Conservation (phyloP, 23 tunicate genomes). For the Oikopleura dioica region DNA sequence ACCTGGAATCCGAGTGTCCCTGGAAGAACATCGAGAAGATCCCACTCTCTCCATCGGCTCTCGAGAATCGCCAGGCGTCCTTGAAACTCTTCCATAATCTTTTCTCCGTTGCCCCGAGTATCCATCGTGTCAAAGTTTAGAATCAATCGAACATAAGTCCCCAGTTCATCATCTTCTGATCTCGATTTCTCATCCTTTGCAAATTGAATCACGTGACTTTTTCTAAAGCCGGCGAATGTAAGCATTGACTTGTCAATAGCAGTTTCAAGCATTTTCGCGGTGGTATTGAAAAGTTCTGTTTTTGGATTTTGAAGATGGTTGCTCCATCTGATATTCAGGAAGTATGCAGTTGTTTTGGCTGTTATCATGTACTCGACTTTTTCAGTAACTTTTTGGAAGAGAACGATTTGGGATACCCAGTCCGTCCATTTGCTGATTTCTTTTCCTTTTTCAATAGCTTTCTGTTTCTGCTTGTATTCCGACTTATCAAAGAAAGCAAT, state of each 20-base stretch:
- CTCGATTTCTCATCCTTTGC: neutral
- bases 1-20: neutral
- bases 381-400: constrained; percentile 5
- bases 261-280: neutral
- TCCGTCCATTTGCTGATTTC: neutral
- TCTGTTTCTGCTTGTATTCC: no score
- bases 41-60: neutral
- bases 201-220: neutral
- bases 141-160: neutral
- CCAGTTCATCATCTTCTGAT: neutral
- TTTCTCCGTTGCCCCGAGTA: neutral
- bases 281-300: neutral
- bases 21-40: neutral
- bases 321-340: neutral
- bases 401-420: neutral
- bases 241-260: neutral
- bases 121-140: neutral
- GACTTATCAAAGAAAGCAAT: no score
- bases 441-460: neutral
- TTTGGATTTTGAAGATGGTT: neutral
- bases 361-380: neutral
- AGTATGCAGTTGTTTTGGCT: neutral
- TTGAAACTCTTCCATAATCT: neutral
- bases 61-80: neutral
- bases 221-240: neutral